Evolutionary conservation across 2,797 vertebrate species (phyloP).

Genomic region (Cirrhinus mrigala): DNA sequence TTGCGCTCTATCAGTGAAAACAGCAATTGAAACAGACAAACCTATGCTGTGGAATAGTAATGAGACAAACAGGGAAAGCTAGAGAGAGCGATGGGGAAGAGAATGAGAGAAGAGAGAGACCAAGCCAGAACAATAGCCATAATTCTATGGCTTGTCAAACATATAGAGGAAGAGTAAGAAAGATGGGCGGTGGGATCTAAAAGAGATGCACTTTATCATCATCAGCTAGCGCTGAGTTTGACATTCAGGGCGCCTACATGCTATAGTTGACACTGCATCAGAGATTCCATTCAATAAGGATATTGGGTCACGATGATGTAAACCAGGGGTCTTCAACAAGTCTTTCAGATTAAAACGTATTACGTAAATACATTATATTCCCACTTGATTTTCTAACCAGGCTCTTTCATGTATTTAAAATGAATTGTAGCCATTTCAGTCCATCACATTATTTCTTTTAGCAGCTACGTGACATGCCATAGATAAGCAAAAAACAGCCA

Average conservation of each 20-base stretch:
- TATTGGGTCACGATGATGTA: background rate
- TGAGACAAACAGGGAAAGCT: conserved; percentile 7
- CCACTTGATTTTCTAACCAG: background rate
- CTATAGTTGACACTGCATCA: background rate
- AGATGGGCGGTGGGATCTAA: background rate
- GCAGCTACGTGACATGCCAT: background rate
- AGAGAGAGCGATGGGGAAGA: conserved; percentile 22
- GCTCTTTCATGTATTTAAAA: background rate
- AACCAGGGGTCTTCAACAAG: background rate
- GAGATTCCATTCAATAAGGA: background rate
- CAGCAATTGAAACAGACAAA: conserved; percentile 2
- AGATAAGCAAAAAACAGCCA: background rate
- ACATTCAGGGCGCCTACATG: background rate
- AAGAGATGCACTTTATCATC: conserved; percentile 21
- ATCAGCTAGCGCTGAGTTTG: background rate
- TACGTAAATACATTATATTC: background rate
- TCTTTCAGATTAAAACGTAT: background rate
- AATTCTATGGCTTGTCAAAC: conserved; percentile 41
- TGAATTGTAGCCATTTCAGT: background rate
- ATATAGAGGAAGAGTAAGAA: background rate
- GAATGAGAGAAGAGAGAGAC: conserved; percentile 24
- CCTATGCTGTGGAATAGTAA: background rate
- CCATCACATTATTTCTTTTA: background rate
- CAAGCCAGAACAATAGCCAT: conserved; percentile 11
- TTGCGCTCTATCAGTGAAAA: conserved; percentile 28